These are phyloP conservation scores for Sternarchorhynchus goeldii DNA, from an alignment of 2,797 vertebrate species.

Conservation along the genomic window DNA sequence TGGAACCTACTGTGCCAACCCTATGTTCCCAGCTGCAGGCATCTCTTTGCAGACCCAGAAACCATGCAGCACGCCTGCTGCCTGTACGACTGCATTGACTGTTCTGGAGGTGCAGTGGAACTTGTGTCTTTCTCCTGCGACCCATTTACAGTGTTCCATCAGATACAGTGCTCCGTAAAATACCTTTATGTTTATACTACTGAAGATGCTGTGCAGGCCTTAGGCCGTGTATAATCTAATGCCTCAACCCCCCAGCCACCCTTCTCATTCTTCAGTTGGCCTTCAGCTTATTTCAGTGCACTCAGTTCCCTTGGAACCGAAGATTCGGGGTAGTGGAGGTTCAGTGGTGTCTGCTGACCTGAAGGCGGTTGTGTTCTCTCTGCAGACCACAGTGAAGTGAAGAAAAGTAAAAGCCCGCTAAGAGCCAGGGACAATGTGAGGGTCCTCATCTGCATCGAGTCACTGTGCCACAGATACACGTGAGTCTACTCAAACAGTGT, in stretches of 20 bases:
- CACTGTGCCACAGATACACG: constrained; percentile 91
- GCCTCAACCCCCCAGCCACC: background rate
- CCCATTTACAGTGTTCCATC: constrained; percentile 45
- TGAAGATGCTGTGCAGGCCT: constrained; percentile 30
- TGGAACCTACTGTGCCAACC: constrained; percentile 44
- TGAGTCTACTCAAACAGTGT: constrained; percentile 67
- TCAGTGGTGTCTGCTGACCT: background rate
- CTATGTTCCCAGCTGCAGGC: constrained; percentile 35
- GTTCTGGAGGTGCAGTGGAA: constrained; percentile 35
- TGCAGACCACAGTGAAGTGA: constrained; percentile 89
- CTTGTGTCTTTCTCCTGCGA: constrained; percentile 31
- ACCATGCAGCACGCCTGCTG: constrained; percentile 36
- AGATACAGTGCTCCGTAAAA: constrained; percentile 35
- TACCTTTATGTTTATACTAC: constrained; percentile 39
- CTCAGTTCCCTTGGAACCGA: background rate
- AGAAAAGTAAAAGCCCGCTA: constrained; percentile 81
- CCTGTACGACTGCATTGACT: constrained; percentile 20
- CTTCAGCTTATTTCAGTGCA: background rate
- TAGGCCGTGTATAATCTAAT: constrained; percentile 41
- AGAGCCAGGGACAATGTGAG: constrained; percentile 84
- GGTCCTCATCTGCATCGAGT: constrained; percentile 93
- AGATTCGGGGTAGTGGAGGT: no score
- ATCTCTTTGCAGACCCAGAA: constrained; percentile 41
- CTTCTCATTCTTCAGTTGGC: background rate
- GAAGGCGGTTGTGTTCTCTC: constrained; percentile 35